phyloP scores from a whole-genome alignment of 1,140 invertebrate species.

The Diachasmimorpha longicaudata region DNA sequence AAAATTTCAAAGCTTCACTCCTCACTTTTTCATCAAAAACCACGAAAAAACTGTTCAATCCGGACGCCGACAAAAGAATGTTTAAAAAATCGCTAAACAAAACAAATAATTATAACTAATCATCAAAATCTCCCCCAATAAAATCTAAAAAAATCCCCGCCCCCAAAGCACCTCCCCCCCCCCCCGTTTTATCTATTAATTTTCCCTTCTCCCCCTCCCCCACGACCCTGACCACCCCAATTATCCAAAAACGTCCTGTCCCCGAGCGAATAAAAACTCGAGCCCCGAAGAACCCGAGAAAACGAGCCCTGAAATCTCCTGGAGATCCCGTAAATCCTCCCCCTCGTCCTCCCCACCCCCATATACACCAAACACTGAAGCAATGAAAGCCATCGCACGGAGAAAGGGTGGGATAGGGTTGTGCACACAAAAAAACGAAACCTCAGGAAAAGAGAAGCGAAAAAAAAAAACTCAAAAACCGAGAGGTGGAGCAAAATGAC shows the following conservation, averaged over 20 bases:
- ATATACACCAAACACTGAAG: not conserved
- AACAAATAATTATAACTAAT: too few relatives aligned
- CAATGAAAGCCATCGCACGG: not conserved
- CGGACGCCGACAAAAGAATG: too few relatives aligned
- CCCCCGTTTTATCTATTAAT: too few relatives aligned
- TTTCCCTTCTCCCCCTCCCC: too few relatives aligned
- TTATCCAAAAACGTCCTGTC: not conserved
- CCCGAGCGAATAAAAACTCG: too few relatives aligned
- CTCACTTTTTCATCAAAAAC: not conserved
- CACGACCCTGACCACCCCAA: not conserved
- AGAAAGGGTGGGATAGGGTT: constrained; percentile 10
- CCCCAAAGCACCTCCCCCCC: too few relatives aligned
- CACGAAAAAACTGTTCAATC: too few relatives aligned
- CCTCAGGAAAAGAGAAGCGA: not conserved
- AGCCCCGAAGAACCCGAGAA: not conserved
- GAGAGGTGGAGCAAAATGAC: not conserved
- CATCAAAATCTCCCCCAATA: too few relatives aligned
- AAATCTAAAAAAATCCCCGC: too few relatives aligned
- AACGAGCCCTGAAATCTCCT: not conserved
- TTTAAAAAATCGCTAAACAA: too few relatives aligned
- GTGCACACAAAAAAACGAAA: not conserved
- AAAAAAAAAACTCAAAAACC: not conserved
- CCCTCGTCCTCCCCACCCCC: not conserved
- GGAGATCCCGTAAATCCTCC: not conserved
- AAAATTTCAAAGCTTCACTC: not conserved